Evolutionary conservation across 2,113 vertebrate species (phyloP).

Genomic region (Ursus arctos): DNA sequence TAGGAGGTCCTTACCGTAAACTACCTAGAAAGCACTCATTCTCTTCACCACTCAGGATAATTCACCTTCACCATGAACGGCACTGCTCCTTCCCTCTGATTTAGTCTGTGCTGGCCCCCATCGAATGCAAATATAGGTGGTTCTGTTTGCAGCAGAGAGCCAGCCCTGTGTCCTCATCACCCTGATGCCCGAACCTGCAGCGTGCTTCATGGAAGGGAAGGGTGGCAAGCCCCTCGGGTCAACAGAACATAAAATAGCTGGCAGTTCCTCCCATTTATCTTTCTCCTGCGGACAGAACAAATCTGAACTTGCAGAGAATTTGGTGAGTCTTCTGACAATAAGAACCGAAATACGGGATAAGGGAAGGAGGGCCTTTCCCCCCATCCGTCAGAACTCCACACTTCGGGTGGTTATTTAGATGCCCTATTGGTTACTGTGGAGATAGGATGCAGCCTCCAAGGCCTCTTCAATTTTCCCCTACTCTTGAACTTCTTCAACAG

Average conservation of each 20-base stretch:
- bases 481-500: background rate
- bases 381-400: background rate
- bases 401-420: background rate
- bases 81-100: background rate
- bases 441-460: background rate
- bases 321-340: background rate
- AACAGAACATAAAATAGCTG: background rate
- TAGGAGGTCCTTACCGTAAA: conserved; percentile 71
- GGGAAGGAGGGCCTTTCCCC: background rate
- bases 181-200: background rate
- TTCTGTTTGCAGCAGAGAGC: background rate
- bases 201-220: background rate
- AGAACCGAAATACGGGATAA: background rate
- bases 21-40: conserved; percentile 74
- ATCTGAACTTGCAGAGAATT: conserved; percentile 13
- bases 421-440: background rate
- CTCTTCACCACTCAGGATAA: conserved; percentile 69
- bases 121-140: background rate
- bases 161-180: background rate
- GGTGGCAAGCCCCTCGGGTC: background rate
- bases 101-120: background rate
- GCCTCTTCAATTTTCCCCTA: background rate
- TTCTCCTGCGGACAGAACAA: background rate
- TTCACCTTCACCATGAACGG: conserved; percentile 68
- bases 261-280: background rate